Evolutionary conservation across 1,140 invertebrate genomes (phyloP), one percentile per base, ranked within the genome.

Genomic region (Hycleus cichorii): DNA sequence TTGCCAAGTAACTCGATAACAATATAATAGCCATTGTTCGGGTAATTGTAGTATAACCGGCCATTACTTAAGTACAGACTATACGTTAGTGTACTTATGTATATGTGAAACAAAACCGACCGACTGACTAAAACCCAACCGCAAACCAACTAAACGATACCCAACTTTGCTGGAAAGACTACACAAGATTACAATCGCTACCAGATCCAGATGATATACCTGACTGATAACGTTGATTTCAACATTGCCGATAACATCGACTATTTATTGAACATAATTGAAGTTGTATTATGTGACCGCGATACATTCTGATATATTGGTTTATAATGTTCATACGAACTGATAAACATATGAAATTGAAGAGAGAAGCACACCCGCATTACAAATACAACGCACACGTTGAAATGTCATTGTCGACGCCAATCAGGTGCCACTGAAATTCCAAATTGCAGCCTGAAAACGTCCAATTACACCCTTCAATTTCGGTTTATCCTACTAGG

Each of bases 1-100:
- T 72, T 72, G 68, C 66, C 48, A 62, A 56, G 57, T 64, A 68
- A 66, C 69, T 69, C 68, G 70, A 71, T 72, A 72, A 70, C 70
- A 71, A 72, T 72, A 72, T 72, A 72, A 72, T 72, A 67, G 70
- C 69, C 65, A 72, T 72, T 72, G 70, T 72, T 72, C 64, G 58
- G 64, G 68, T 72, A 72, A 72, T 72, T 72, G 70, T 71, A 63
- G 68, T 68, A 66, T 69, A 65, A 62, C 61, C 64, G 61, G 62
- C 68, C 70, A 72, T 72, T 72, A 69, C 63, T 72, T 72, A 69
- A 49, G 51, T 39, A 18, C 18, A 18, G 40, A 32, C 32, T 32
- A 32, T 32, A 32, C 32, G 7, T 32, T 5, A 5, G 7, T 32
- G 7, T 32, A 32, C 4, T 4, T 32, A 32, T 32, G 7, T 32